Evolutionary conservation across 2,113 vertebrate species (phyloP).

Genomic region (Xiphorhynchus elegans): DNA sequence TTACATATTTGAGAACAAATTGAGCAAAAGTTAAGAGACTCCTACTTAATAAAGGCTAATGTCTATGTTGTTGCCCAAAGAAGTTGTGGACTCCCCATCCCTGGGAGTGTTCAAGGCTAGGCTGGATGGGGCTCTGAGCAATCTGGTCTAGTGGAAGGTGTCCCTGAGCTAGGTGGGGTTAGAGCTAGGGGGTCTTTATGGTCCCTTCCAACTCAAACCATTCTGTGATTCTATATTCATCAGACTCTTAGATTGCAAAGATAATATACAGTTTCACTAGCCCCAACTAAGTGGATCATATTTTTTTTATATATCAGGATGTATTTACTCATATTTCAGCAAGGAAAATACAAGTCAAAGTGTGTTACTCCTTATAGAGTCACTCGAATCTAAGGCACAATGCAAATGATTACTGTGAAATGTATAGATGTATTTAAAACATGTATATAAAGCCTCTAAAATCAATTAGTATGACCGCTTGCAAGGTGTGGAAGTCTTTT

Average conservation of each 20-base stretch:
- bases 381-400: not conserved
- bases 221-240: not conserved
- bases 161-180: not conserved
- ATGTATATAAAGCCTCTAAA: not conserved
- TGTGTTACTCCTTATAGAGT: not conserved
- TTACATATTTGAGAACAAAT: not conserved
- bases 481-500: not conserved
- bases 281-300: not conserved
- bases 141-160: not conserved
- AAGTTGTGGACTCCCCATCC: not conserved
- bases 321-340: not conserved
- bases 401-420: not conserved
- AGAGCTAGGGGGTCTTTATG: not conserved
- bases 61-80: not conserved
- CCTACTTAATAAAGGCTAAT: not conserved
- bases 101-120: not conserved
- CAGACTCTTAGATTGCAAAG: not conserved
- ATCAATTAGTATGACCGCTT: not conserved
- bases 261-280: not conserved
- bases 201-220: not conserved
- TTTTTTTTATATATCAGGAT: not conserved
- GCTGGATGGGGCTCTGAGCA: not conserved
- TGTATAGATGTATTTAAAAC: not conserved
- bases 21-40: not conserved
- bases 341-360: not conserved